Evolutionary conservation across 2,888 invertebrate species (phyloP).

Genomic region (Venustoraphidia nigricollis): DNA sequence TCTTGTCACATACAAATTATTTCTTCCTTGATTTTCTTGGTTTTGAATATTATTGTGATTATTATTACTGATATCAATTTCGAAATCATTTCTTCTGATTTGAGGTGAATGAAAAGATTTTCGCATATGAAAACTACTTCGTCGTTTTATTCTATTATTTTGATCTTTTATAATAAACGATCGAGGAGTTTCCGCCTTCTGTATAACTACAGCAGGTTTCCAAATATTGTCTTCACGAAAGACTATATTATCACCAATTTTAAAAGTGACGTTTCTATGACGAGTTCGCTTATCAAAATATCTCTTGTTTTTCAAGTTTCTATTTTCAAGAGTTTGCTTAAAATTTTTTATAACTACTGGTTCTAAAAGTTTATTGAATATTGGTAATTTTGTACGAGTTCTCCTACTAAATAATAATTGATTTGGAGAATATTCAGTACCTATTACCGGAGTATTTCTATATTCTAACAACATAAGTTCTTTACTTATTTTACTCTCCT

Average conservation of each 20-base stretch:
- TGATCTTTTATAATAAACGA: neutral
- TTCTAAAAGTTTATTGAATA: no score
- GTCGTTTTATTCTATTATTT: neutral
- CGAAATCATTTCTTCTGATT: neutral
- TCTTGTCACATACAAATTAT: no score
- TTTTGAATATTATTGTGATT: no score
- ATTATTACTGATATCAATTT: no score
- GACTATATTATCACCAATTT: neutral
- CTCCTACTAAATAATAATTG: neutral
- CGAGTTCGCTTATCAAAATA: neutral
- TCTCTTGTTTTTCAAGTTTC: neutral
- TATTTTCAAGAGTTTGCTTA: neutral
- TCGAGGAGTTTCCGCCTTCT: neutral
- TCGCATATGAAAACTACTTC: neutral
- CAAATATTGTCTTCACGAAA: neutral
- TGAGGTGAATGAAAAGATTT: neutral
- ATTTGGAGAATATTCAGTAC: neutral
- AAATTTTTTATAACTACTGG: neutral
- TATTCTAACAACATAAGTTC: neutral
- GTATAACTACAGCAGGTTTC: neutral
- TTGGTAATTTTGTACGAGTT: no score
- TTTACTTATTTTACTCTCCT: neutral
- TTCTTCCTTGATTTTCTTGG: no score
- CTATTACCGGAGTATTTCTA: neutral
- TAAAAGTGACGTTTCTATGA: neutral